A percentile compares a stretch with the other conserved stretches of the same genome.
Evolutionary conservation across 2,888 invertebrate genomes (phyloP).

Genomic region (Patella caerulea): DNA sequence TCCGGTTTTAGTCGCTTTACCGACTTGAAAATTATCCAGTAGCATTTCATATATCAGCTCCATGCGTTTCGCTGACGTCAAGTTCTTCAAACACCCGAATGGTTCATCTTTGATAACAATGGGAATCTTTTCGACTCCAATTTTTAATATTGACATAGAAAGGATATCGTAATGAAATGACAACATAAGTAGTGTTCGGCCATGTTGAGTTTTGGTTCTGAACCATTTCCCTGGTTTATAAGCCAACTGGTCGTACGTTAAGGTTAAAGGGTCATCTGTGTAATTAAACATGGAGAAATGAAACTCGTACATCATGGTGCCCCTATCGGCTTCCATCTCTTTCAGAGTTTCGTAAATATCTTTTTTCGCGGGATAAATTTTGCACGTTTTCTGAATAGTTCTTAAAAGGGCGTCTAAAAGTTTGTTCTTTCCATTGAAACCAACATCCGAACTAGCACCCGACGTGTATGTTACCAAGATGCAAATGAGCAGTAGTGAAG

Average conservation of each 20-base stretch:
- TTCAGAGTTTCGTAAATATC: constrained; percentile 10
- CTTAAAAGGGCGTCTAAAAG: background rate
- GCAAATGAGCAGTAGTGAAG: background rate
- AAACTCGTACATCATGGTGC: constrained; percentile 16
- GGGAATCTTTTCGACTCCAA: constrained; percentile 59
- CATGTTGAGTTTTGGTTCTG: constrained; percentile 63
- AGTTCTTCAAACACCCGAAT: constrained; percentile 54
- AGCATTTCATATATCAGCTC: constrained; percentile 45
- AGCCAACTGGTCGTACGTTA: constrained; percentile 24
- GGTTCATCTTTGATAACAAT: constrained; percentile 59
- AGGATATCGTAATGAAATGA: constrained; percentile 67
- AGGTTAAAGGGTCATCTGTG: background rate
- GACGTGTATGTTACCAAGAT: background rate
- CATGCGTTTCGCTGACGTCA: constrained; percentile 31
- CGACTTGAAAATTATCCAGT: constrained; percentile 42
- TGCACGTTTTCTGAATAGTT: background rate
- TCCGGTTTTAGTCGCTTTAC: background rate
- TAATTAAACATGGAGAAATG: constrained; percentile 11
- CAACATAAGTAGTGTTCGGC: constrained; percentile 63
- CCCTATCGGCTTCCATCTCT: background rate
- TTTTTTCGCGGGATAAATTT: background rate
- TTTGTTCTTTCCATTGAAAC: background rate
- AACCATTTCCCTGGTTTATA: constrained; percentile 65
- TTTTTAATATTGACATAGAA: constrained; percentile 62
- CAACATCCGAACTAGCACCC: background rate